A percentile compares a stretch with the other conserved stretches of the same genome.
Evolutionary conservation across 2,888 invertebrate species (phyloP).

Genomic region (Tetanocera ferruginea): DNA sequence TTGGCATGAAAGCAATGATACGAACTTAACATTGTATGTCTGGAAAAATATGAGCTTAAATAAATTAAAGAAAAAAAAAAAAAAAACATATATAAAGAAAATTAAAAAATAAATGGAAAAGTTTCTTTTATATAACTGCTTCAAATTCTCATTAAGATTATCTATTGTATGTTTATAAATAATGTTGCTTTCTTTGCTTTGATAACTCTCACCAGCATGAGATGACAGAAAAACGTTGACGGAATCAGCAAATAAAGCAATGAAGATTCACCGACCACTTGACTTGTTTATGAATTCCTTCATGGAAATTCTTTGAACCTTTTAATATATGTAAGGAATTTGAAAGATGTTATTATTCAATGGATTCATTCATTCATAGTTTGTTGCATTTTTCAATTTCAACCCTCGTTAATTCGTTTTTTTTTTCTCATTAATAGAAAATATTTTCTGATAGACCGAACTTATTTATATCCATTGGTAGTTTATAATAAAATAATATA

Average conservation of each 20-base stretch:
- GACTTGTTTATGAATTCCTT: not conserved
- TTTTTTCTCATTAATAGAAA: not conserved
- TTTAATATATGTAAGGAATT: not conserved
- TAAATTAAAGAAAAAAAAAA: not conserved
- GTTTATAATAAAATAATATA: not conserved
- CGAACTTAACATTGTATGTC: too few species aligned
- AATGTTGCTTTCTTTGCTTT: not conserved
- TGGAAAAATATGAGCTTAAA: too few species aligned
- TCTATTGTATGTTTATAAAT: conserved; percentile 3
- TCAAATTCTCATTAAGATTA: conserved; percentile 33
- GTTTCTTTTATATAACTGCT: not conserved
- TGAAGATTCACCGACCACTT: not conserved
- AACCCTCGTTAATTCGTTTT: not conserved
- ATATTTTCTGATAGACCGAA: not conserved
- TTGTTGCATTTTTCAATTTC: not conserved
- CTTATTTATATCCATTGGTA: too few species aligned
- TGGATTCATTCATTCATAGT: not conserved
- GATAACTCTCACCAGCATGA: not conserved
- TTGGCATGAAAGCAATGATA: too few species aligned
- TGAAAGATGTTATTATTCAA: not conserved
- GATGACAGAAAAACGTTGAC: not conserved
- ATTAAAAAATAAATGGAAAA: not conserved
- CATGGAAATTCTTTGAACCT: not conserved
- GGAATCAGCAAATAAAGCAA: not conserved
- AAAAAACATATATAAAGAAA: not conserved